Percentiles rank a stretch among this genome's conserved stretches.
Evolutionary conservation across 2,888 invertebrate species (phyloP).

Genomic region (Drosophila kanekoi): DNA sequence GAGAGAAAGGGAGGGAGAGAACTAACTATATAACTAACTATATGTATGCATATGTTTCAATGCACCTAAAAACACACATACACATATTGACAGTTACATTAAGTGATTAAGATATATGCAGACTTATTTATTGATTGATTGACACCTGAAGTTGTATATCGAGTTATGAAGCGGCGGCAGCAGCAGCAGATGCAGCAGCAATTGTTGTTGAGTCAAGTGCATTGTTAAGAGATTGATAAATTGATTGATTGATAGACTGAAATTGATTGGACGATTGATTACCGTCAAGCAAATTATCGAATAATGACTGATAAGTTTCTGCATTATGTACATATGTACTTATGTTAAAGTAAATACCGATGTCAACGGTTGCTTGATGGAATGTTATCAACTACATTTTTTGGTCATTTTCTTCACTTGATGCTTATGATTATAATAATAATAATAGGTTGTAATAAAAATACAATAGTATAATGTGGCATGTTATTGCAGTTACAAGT

Average conservation of each 20-base stretch:
- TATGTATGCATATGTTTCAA: constrained; percentile 27
- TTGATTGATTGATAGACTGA: constrained; percentile 36
- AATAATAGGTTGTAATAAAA: constrained; percentile 29
- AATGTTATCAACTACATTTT: constrained; percentile 41
- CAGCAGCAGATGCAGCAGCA: constrained; percentile 57
- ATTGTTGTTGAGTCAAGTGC: constrained; percentile 52
- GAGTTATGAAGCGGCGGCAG: constrained; percentile 54
- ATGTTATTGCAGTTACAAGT: constrained; percentile 46
- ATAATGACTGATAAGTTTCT: constrained; percentile 35
- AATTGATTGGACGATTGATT: constrained; percentile 37
- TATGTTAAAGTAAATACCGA: constrained; percentile 11
- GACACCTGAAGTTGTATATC: constrained; percentile 32
- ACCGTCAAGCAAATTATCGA: constrained; percentile 30
- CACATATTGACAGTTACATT: constrained; percentile 7
- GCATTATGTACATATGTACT: constrained; percentile 27
- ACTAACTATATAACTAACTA: not conserved
- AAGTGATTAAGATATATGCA: constrained; percentile 23
- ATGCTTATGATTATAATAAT: constrained; percentile 39
- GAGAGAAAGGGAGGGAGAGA: not conserved
- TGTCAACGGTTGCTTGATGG: constrained; percentile 41
- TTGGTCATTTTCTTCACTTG: constrained; percentile 10
- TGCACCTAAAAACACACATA: not conserved
- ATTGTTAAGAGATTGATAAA: constrained; percentile 38
- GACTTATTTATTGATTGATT: constrained; percentile 31
- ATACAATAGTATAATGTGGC: constrained; percentile 40